phyloP scores from a whole-genome alignment of 2,113 vertebrate genomes.

The Sula dactylatra region DNA sequence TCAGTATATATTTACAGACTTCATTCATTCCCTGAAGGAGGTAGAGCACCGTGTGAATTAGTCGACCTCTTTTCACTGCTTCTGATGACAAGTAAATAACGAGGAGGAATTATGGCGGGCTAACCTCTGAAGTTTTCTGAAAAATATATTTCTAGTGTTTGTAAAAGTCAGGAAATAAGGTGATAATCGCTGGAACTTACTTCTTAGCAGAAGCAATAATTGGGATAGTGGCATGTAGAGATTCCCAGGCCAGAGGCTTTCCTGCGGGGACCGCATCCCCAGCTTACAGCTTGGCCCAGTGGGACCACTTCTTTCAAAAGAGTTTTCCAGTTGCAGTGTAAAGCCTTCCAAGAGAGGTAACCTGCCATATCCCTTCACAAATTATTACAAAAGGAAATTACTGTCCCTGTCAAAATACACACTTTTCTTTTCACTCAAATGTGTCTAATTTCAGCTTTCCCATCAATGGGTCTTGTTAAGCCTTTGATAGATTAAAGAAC shows the following conservation, averaged over 20 bases:
- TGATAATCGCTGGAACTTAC: neutral
- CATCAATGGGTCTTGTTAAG: neutral
- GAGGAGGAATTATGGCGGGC: constrained; percentile 1
- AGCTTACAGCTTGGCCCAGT: neutral
- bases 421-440: neutral
- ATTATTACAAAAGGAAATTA: neutral
- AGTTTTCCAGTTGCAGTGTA: neutral
- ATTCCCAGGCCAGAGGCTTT: neutral
- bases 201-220: neutral
- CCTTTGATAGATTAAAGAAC: neutral
- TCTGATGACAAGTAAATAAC: constrained; percentile 20
- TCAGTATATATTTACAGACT: constrained; percentile 33
- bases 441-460: neutral
- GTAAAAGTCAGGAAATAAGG: neutral
- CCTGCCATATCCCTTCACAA: neutral
- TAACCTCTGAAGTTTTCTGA: neutral
- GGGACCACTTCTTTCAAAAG: neutral
- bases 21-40: constrained; percentile 1
- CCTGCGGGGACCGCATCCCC: neutral
- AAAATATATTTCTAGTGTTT: neutral
- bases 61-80: neutral
- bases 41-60: neutral
- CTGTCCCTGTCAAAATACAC: neutral
- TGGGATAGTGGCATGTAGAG: neutral
- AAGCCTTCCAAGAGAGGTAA: neutral